These are phyloP conservation scores for Chloroclystis v-ata DNA, from an alignment of 2,888 invertebrate species.

Conservation along the genomic window DNA sequence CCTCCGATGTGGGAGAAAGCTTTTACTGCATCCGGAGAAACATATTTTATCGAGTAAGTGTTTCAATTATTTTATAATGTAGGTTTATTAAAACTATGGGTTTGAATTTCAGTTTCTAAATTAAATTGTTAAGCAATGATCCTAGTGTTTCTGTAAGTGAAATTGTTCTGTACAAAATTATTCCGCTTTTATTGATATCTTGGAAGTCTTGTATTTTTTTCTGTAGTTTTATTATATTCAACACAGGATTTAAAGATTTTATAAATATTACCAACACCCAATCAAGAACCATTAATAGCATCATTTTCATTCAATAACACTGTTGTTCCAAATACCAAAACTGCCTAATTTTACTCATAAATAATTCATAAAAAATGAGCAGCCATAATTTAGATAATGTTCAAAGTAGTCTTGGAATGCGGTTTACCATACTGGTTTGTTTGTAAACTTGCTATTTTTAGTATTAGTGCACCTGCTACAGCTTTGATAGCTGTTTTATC, in stretches of 20 bases:
- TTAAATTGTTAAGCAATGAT: too few species aligned
- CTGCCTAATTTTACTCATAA: not conserved
- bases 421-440: conserved; percentile 20
- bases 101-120: too few species aligned
- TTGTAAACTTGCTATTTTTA: conserved; percentile 24
- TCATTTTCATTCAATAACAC: too few species aligned
- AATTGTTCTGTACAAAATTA: too few species aligned
- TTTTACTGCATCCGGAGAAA: conserved; percentile 96
- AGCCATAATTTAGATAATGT: not conserved
- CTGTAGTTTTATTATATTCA: too few species aligned
- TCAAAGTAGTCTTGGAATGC: conserved; percentile 15
- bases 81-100: too few species aligned
- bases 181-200: too few species aligned
- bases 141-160: too few species aligned
- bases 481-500: conserved; percentile 8
- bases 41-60: conserved; percentile 97
- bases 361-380: not conserved
- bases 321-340: not conserved
- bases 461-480: conserved; percentile 24
- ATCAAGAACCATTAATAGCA: too few species aligned
- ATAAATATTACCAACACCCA: too few species aligned
- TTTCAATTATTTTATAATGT: not conserved
- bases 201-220: too few species aligned
- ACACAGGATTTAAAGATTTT: too few species aligned
- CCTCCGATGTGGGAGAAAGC: conserved; percentile 99